phyloP scores from a whole-genome alignment of 2,113 vertebrate genomes.

The Macrotis lagotis region DNA sequence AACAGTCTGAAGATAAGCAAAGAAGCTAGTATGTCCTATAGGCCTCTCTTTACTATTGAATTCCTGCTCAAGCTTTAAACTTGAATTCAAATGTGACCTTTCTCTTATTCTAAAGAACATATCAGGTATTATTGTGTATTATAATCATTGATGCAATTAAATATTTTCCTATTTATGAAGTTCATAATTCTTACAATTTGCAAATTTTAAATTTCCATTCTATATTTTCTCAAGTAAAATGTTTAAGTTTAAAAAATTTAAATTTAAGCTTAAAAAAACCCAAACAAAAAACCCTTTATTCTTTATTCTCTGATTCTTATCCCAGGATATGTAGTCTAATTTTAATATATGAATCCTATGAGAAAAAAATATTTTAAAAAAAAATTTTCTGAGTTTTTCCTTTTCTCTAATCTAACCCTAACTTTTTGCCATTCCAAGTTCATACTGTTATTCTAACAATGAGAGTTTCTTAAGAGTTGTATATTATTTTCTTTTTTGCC shows the following conservation, averaged over 20 bases:
- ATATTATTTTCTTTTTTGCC: constrained; percentile 48
- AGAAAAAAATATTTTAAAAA: constrained; percentile 35
- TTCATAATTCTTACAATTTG: constrained; percentile 26
- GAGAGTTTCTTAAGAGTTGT: constrained; percentile 27
- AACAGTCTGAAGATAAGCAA: background rate
- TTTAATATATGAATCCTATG: constrained; percentile 55
- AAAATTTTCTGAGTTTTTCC: constrained; percentile 42
- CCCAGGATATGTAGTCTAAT: constrained; percentile 51
- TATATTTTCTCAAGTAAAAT: constrained; percentile 37
- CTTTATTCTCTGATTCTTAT: constrained; percentile 32
- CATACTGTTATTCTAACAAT: constrained; percentile 56
- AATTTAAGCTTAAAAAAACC: background rate
- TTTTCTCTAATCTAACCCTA: constrained; percentile 48
- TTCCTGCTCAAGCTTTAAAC: background rate
- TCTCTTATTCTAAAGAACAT: background rate
- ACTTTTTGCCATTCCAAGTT: constrained; percentile 49
- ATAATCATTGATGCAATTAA: constrained; percentile 24
- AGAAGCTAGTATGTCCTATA: background rate
- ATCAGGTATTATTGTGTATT: background rate
- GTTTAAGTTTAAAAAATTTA: no score
- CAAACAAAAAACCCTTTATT: constrained; percentile 47
- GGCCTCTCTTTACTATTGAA: background rate
- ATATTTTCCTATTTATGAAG: constrained; percentile 46
- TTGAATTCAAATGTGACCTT: background rate
- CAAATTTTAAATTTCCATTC: constrained; percentile 51